Evolutionary conservation across 2,888 invertebrate genomes (phyloP).

Genomic region (Nomada ruficornis): DNA sequence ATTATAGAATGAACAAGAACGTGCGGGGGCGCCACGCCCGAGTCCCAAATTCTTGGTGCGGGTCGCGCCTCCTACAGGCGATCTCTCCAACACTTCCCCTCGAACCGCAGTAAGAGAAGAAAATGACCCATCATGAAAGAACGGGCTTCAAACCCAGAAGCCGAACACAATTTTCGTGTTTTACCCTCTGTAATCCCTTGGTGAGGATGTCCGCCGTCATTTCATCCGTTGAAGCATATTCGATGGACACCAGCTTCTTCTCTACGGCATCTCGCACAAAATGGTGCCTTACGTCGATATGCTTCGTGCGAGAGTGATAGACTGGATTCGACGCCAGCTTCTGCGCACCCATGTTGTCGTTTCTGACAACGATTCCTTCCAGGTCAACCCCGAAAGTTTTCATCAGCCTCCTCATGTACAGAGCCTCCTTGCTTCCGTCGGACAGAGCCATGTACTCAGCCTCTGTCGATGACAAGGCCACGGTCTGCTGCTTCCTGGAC

Average conservation of each 20-base stretch:
- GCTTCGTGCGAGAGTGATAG: conserved; percentile 29
- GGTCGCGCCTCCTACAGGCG: too few relatives aligned
- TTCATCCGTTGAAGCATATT: conserved; percentile 5
- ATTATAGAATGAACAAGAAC: too few relatives aligned
- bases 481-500: background rate
- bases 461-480: background rate
- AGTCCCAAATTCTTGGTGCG: too few relatives aligned
- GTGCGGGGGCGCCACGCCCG: too few relatives aligned
- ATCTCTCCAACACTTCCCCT: conserved; percentile 49
- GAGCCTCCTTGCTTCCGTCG: conserved; percentile 16
- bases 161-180: conserved; percentile 2
- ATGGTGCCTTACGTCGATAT: conserved; percentile 32
- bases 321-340: conserved; percentile 21
- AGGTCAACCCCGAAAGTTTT: conserved; percentile 6
- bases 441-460: conserved; percentile 17
- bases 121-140: background rate
- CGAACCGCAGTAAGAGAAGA: conserved; percentile 15
- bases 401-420: conserved; percentile 22
- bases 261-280: background rate
- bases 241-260: background rate
- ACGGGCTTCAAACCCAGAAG: background rate
- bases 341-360: conserved; percentile 23
- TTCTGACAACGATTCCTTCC: background rate
- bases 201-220: conserved; percentile 30
- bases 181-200: conserved; percentile 17